Conservation (phyloP, 2,797 vertebrate species). For the Masticophis lateralis region DNA sequence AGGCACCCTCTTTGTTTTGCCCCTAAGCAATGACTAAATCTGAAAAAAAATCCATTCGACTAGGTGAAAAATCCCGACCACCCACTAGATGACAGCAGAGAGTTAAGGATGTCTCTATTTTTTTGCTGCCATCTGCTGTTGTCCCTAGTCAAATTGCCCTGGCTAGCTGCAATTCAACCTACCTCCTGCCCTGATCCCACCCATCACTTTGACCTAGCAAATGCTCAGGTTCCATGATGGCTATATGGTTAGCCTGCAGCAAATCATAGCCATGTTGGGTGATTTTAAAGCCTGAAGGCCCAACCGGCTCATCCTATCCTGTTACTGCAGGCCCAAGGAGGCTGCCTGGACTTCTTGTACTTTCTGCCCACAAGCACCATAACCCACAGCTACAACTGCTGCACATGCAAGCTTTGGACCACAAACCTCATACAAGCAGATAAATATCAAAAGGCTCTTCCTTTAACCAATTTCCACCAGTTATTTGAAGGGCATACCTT, state of each 20-base stretch:
- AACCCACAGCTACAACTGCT: not conserved
- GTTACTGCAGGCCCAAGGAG: not conserved
- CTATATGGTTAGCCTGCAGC: not conserved
- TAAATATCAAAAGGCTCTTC: not conserved
- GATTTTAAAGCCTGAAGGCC: not conserved
- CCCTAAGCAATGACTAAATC: not conserved
- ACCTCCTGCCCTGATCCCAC: not conserved
- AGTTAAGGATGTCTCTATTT: not conserved
- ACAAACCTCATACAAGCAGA: fast-evolving
- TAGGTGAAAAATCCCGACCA: not conserved
- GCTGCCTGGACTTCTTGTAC: not conserved
- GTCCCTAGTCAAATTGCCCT: not conserved
- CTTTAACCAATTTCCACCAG: fast-evolving
- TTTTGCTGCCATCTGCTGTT: not conserved
- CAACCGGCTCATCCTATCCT: not conserved
- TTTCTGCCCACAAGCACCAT: not conserved
- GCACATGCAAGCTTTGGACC: not conserved
- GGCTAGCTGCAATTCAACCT: not conserved
- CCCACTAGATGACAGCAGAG: not conserved
- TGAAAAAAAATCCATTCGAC: not conserved
- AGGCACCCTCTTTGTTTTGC: not conserved
- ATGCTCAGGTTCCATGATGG: not conserved
- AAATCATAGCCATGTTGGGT: not conserved
- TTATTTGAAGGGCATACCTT: not conserved
- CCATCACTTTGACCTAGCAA: not conserved